Evolutionary conservation across 2,888 invertebrate species (phyloP).

Genomic region (Tipula helvola): DNA sequence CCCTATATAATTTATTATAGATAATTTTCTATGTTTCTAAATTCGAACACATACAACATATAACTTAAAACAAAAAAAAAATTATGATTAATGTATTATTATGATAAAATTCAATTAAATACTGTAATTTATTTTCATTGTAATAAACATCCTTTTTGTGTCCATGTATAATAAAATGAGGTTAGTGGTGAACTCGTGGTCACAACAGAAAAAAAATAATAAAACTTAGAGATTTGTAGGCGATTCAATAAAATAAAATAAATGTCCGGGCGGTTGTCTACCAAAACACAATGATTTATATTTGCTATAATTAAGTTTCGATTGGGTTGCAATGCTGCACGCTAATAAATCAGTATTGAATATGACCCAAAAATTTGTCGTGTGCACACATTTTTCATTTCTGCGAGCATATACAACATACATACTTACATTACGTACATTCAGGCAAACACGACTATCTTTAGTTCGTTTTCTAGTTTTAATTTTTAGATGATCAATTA

Average conservation of each 20-base stretch:
- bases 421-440: too few species aligned
- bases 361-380: background rate
- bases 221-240: background rate
- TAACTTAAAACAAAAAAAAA: background rate
- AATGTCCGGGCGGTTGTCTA: background rate
- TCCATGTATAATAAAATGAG: background rate
- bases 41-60: background rate
- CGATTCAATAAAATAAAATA: background rate
- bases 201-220: background rate
- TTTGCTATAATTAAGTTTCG: background rate
- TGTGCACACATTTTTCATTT: background rate
- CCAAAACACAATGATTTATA: background rate
- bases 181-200: background rate
- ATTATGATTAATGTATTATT: background rate
- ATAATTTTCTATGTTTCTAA: background rate
- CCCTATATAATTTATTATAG: background rate
- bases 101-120: background rate
- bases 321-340: background rate
- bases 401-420: background rate
- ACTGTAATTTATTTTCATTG: background rate
- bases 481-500: background rate
- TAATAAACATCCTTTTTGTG: background rate
- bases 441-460: background rate
- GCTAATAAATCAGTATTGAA: background rate
- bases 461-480: background rate